Evolutionary conservation across 1,140 invertebrate genomes (phyloP).

Genomic region (Danaus plexippus): DNA sequence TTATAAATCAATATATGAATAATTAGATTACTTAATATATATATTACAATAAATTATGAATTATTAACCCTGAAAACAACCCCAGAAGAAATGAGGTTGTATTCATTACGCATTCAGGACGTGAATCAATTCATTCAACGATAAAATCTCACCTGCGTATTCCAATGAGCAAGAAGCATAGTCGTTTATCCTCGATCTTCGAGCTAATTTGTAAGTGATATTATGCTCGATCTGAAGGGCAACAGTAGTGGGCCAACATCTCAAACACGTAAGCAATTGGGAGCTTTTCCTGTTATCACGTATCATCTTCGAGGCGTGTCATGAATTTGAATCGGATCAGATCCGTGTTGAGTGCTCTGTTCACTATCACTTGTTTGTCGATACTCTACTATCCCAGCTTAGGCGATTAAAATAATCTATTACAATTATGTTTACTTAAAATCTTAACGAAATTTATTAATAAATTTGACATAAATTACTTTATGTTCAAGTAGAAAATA

Average conservation of each 20-base stretch:
- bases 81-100: too few relatives aligned
- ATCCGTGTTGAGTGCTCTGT: constrained; percentile 37
- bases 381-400: constrained; percentile 10
- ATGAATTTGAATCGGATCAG: constrained; percentile 30
- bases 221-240: constrained; percentile 49
- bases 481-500: too few relatives aligned
- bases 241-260: constrained; percentile 29
- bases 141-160: constrained; percentile 59
- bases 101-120: constrained; percentile 44
- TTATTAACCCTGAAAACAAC: too few relatives aligned
- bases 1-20: constrained; percentile 1
- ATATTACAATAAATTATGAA: too few relatives aligned
- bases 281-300: constrained; percentile 68
- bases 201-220: constrained; percentile 67
- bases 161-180: constrained; percentile 43
- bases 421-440: constrained; percentile 3
- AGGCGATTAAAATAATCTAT: constrained; percentile 1
- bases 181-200: constrained; percentile 51
- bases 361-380: constrained; percentile 34
- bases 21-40: too few relatives aligned
- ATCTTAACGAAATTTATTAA: background rate
- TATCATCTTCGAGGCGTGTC: constrained; percentile 64
- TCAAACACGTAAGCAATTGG: constrained; percentile 67
- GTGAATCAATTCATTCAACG: constrained; percentile 55
- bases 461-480: too few relatives aligned